Conservation (phyloP, 2,113 vertebrate species). For the Nibea albiflora region DNA sequence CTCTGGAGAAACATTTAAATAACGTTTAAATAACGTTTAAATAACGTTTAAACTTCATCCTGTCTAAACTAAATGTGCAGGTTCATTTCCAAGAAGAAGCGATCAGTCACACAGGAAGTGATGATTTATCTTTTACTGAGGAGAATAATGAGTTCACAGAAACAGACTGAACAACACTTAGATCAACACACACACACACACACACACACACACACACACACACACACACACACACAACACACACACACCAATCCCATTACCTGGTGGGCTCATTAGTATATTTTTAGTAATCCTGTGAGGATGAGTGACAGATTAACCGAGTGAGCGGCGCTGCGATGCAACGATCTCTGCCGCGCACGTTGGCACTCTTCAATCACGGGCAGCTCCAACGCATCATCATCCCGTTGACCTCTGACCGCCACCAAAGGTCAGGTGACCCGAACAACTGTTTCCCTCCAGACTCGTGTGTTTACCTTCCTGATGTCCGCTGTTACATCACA, state of each 20-base stretch:
- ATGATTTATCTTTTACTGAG: too few relatives aligned
- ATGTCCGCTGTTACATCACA: not conserved
- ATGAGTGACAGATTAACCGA: constrained; percentile 73
- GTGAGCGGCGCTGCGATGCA: constrained; percentile 16
- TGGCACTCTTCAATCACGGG: constrained; percentile 31
- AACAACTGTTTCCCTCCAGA: not conserved
- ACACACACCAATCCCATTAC: constrained; percentile 78
- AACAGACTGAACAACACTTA: not conserved
- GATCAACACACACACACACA: not conserved
- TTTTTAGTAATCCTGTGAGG: constrained; percentile 79
- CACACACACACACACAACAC: too few relatives aligned
- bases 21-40: too few relatives aligned
- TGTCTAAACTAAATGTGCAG: too few relatives aligned
- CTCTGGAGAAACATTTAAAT: too few relatives aligned
- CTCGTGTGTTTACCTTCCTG: not conserved
- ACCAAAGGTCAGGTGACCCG: constrained; percentile 20
- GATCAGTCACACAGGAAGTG: too few relatives aligned
- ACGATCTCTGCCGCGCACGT: constrained; percentile 65
- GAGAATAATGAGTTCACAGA: too few relatives aligned
- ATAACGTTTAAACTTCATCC: too few relatives aligned
- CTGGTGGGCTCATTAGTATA: constrained; percentile 66
- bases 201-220: too few relatives aligned
- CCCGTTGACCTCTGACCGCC: constrained; percentile 45
- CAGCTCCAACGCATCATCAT: constrained; percentile 7
- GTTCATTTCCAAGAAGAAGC: too few relatives aligned